These are phyloP conservation scores for Pavo muticus DNA, from an alignment of 2,113 vertebrate genomes.

Conservation along the genomic window DNA sequence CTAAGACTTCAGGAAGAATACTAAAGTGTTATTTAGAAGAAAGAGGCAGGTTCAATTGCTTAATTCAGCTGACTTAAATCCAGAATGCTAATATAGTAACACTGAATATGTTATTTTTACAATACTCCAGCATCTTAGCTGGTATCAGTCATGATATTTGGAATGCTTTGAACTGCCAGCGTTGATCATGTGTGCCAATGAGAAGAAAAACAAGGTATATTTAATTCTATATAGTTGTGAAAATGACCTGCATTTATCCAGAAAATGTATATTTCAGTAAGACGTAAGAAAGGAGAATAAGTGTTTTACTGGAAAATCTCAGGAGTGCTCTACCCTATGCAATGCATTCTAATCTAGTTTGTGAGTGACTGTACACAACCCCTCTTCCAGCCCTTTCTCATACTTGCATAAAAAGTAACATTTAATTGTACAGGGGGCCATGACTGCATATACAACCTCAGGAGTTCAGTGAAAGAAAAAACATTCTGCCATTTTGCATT, in stretches of 20 bases:
- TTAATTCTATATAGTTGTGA: not conserved
- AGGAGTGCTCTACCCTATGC: not conserved
- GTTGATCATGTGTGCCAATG: not conserved
- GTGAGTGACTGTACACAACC: not conserved
- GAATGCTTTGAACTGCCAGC: not conserved
- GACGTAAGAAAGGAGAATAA: not conserved
- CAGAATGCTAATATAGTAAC: accelerated
- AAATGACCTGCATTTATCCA: not conserved
- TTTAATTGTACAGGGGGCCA: not conserved
- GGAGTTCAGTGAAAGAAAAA: not conserved
- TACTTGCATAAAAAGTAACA: not conserved
- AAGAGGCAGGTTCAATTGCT: not conserved
- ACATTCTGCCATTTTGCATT: not conserved
- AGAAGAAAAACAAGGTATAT: not conserved
- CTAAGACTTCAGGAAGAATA: not conserved
- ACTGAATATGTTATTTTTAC: not conserved
- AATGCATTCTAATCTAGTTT: not conserved
- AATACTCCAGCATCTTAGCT: not conserved
- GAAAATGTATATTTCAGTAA: not conserved
- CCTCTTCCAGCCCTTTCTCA: not conserved
- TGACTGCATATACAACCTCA: not conserved
- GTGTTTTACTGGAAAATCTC: not conserved
- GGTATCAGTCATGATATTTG: not conserved
- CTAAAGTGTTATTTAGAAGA: not conserved
- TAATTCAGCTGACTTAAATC: not conserved